These are phyloP conservation scores for Cyphomyrus plagiostoma DNA, from an alignment of 2,113 vertebrate genomes.

Conservation along the genomic window DNA sequence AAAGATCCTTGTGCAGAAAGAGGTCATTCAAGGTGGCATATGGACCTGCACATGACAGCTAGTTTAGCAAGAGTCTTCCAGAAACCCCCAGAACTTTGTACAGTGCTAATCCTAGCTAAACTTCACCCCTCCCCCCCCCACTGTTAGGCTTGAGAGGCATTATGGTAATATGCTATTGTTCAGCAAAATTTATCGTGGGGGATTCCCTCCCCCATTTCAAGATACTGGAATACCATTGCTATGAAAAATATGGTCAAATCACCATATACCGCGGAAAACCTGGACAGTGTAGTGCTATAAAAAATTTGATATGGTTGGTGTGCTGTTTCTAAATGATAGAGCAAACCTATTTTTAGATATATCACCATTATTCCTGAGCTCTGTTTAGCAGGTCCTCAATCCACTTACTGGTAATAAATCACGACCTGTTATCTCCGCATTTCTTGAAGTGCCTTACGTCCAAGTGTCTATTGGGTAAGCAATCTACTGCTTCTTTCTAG, in stretches of 20 bases:
- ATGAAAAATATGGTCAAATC: background rate
- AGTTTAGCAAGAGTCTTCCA: background rate
- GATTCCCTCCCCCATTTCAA: background rate
- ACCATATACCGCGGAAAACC: background rate
- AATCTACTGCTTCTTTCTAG: background rate
- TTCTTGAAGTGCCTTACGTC: background rate
- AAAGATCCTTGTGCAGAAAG: too few species aligned
- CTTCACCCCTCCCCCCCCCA: background rate
- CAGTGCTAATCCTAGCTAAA: background rate
- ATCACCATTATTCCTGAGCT: background rate
- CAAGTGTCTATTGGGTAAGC: background rate
- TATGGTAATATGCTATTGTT: background rate
- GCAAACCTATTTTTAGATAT: background rate
- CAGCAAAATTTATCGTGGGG: too few species aligned
- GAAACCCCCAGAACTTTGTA: background rate
- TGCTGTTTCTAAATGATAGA: background rate
- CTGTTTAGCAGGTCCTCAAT: too few species aligned
- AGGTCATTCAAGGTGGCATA: background rate
- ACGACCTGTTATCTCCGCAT: background rate
- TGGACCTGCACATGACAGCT: background rate
- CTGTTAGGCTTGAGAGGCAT: background rate
- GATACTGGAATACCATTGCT: background rate
- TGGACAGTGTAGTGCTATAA: background rate
- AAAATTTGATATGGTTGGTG: background rate
- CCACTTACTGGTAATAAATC: background rate